phyloP scores from a whole-genome alignment of 1,140 invertebrate genomes.

The Drosophila pandora region DNA sequence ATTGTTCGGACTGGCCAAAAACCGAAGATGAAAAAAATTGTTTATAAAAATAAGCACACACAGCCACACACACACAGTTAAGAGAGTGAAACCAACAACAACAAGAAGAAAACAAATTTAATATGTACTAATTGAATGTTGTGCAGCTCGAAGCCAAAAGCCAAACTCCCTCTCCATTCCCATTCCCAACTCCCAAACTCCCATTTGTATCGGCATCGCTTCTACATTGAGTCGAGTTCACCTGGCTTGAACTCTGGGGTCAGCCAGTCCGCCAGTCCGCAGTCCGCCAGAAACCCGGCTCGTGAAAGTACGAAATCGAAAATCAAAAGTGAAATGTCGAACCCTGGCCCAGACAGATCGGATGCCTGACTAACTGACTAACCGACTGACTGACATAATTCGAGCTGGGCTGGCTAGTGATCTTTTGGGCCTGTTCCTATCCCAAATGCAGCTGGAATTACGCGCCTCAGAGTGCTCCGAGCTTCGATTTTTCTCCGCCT shows the following conservation, averaged over 20 bases:
- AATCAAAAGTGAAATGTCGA: slow-evolving; percentile 69
- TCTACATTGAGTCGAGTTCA: slow-evolving; percentile 44
- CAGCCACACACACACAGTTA: slow-evolving; percentile 2
- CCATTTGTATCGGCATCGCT: slow-evolving; percentile 52
- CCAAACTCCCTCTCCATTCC: slow-evolving; percentile 10
- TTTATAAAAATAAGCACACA: slow-evolving; percentile 2
- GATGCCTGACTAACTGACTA: slow-evolving; percentile 23
- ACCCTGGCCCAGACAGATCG: slow-evolving; percentile 29
- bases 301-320: slow-evolving; percentile 73
- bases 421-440: slow-evolving; percentile 18
- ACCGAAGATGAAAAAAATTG: slow-evolving; percentile 17
- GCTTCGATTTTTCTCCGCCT: slow-evolving; percentile 33
- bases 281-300: slow-evolving; percentile 37
- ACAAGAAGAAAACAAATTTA: slow-evolving; percentile 62
- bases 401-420: neutral
- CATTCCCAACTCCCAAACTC: slow-evolving; percentile 1
- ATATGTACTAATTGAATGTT: slow-evolving; percentile 76
- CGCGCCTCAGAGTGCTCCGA: slow-evolving; percentile 26
- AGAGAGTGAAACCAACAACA: slow-evolving; percentile 43
- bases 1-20: slow-evolving; percentile 58
- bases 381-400: slow-evolving; percentile 45
- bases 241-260: slow-evolving; percentile 58
- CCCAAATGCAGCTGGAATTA: slow-evolving; percentile 54
- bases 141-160: slow-evolving; percentile 42
- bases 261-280: neutral